phyloP scores from a whole-genome alignment of 2,113 vertebrate species.

The Argyrosomus japonicus region DNA sequence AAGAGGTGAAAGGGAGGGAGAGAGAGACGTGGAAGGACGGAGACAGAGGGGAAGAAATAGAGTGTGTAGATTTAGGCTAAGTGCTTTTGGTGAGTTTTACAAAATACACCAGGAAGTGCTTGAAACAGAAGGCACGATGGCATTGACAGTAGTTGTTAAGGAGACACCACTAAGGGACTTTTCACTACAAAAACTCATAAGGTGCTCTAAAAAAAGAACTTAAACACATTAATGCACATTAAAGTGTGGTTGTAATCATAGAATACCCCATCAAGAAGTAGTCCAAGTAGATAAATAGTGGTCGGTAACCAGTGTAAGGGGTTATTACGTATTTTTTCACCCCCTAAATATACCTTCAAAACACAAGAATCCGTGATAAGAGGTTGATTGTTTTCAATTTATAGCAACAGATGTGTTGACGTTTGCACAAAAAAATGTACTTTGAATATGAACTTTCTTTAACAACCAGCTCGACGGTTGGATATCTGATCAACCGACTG shows the following conservation, averaged over 20 bases:
- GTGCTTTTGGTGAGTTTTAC: constrained; percentile 87
- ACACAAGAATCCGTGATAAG: not conserved
- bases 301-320: constrained; percentile 20
- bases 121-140: constrained; percentile 89
- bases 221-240: constrained; percentile 79
- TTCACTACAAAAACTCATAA: constrained; percentile 79
- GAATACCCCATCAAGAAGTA: constrained; percentile 62
- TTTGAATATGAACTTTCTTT: constrained; percentile 43
- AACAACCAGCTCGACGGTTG: constrained; percentile 52
- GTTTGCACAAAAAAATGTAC: not conserved
- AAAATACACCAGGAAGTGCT: constrained; percentile 88
- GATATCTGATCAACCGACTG: constrained; percentile 28
- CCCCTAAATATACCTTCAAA: constrained; percentile 44
- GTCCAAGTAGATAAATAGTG: constrained; percentile 46
- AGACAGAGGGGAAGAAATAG: constrained; percentile 28
- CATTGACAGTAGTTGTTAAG: constrained; percentile 83
- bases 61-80: constrained; percentile 76
- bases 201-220: constrained; percentile 80
- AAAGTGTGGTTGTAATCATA: constrained; percentile 68
- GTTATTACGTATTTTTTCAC: constrained; percentile 20
- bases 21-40: constrained; percentile 1
- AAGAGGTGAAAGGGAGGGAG: not conserved
- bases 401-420: not conserved
- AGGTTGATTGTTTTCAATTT: constrained; percentile 9
- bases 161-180: constrained; percentile 83